Base-by-base conservation (phyloP, 2,797 vertebrate genomes). In the Neostethus bicornis region DNA sequence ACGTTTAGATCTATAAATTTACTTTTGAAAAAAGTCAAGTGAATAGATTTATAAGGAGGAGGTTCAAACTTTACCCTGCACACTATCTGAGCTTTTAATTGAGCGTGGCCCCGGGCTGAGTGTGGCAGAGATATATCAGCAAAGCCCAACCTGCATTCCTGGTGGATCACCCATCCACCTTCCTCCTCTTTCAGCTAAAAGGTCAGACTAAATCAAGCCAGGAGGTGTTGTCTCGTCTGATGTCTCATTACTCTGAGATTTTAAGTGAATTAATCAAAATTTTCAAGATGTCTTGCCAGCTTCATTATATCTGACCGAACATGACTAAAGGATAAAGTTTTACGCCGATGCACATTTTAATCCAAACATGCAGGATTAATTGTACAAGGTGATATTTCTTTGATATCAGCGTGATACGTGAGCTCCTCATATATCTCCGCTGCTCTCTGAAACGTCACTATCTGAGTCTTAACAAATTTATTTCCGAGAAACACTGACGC, bases 251-350 rank as follows among this genome's bases (percentile, higher is more conserved):
- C 61, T 20, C 68, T 77, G 70, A 52, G 70, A 72, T 74, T 80
- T 73, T 71, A 71, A 80, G 48, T 51, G 21, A 80, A 84, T 88
- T 81, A 85, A 86, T 88, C 61, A 20, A 69, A 75, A 61, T 69
- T 59, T 77, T 79, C 61, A 45, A 67, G 78, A 77, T 61, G n/a
- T 20, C 20, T 56, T 77, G 78, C 80, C 76, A 77, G 60, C 13
- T 8, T 42, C 23, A 37, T 82, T 66, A 48, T 82, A 85, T 84
- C 80, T 75, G 52, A 14, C 23, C 12, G 16, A 52, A 75, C 80
- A 77, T 74, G 65, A 75, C 83, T 63, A 66, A 77, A 78, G 60
- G 29, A 34, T 42, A 51, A 28, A 35, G 53, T 68, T 84, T 83
- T 41, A 66, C 66, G 20, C 43, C 64, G 58, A 67, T 86, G 85